Evolutionary conservation across 1,140 invertebrate genomes (phyloP).

Genomic region (Helicoverpa armigera): DNA sequence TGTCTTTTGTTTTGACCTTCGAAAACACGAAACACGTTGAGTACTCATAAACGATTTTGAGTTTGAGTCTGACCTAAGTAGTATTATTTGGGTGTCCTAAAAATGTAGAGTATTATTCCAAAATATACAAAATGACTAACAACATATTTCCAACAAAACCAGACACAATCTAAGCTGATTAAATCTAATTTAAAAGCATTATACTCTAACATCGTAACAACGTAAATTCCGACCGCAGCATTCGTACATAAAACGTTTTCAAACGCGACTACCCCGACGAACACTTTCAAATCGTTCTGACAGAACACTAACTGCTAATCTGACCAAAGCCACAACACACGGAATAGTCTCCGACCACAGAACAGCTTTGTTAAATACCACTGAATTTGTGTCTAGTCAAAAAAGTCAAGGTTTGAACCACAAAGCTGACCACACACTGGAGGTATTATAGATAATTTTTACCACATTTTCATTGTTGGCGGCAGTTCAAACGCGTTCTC

Average conservation of each 20-base stretch:
- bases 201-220: neutral
- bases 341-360: slow-evolving; percentile 41
- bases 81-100: neutral
- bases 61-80: no score
- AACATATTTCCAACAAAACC: neutral
- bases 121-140: neutral
- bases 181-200: slow-evolving; percentile 14
- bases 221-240: neutral
- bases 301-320: slow-evolving; percentile 41
- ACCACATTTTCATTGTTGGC: slow-evolving; percentile 13
- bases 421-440: slow-evolving; percentile 12
- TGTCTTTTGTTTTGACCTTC: no score
- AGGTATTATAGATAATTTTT: slow-evolving; percentile 30
- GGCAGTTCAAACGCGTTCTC: slow-evolving; percentile 4
- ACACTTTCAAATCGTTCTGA: slow-evolving; percentile 37
- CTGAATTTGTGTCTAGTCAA: slow-evolving; percentile 38
- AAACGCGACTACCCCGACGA: slow-evolving; percentile 3
- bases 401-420: slow-evolving; percentile 29
- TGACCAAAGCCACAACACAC: slow-evolving; percentile 43
- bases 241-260: slow-evolving; percentile 5
- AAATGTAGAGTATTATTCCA: neutral
- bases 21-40: no score
- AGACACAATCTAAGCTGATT: neutral
- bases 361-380: slow-evolving; percentile 34
- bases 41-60: no score